These are phyloP conservation scores for Xiphophorus couchianus DNA, from an alignment of 2,113 vertebrate species.

Conservation along the genomic window DNA sequence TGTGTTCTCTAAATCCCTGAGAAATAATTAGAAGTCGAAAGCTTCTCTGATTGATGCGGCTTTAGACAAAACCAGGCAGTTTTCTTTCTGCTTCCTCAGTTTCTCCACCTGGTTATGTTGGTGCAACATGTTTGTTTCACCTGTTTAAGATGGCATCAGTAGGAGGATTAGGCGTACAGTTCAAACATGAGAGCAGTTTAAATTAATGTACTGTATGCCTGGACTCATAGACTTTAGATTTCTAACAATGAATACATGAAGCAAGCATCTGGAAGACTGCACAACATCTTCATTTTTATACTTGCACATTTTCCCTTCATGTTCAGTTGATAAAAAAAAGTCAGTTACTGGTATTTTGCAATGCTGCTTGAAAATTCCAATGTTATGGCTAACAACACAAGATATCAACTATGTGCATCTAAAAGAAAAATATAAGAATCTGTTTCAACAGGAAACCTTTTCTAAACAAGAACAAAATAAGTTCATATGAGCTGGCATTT, in stretches of 20 bases:
- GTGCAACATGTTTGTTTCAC: not conserved
- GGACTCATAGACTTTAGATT: not conserved
- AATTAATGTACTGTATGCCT: not conserved
- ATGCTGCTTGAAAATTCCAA: conserved; percentile 23
- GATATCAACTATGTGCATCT: conserved; percentile 10
- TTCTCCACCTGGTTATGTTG: not conserved
- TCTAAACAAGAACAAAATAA: too few relatives aligned
- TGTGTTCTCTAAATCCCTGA: too few relatives aligned
- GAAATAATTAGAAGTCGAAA: too few relatives aligned
- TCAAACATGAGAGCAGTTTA: not conserved
- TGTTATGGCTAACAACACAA: conserved; percentile 10
- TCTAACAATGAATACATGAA: not conserved
- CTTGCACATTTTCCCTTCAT: too few relatives aligned
- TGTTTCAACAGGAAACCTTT: not conserved
- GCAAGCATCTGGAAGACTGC: not conserved
- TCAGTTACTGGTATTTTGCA: conserved; percentile 29
- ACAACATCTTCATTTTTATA: too few relatives aligned
- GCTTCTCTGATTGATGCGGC: too few relatives aligned
- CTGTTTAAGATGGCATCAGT: not conserved
- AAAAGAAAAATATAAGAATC: conserved; percentile 33
- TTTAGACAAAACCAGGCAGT: too few relatives aligned
- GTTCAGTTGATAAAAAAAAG: too few relatives aligned
- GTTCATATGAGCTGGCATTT: too few relatives aligned
- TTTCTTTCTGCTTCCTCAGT: not conserved
- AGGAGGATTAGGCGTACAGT: not conserved